Evolutionary conservation across 2,888 invertebrate species (phyloP).

Genomic region (Agrochola lychnidis): DNA sequence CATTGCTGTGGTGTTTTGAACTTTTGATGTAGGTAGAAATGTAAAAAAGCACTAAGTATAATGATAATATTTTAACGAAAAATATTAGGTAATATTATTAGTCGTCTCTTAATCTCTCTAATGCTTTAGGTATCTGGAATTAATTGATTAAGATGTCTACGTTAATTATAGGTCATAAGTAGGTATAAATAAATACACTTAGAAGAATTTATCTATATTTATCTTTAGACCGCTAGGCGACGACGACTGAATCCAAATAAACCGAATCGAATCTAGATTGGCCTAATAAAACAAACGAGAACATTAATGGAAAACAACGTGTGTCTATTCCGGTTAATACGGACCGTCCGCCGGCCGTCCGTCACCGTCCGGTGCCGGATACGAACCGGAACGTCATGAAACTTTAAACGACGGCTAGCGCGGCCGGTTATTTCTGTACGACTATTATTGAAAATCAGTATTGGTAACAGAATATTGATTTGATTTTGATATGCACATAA

Average conservation of each 20-base stretch:
- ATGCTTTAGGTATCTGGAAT: background rate
- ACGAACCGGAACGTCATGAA: slow-evolving; percentile 61
- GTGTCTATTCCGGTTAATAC: slow-evolving; percentile 70
- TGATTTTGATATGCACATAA: slow-evolving; percentile 16
- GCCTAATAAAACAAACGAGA: slow-evolving; percentile 48
- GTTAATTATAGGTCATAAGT: no score
- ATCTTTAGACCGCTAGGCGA: background rate
- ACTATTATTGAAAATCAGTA: slow-evolving; percentile 57
- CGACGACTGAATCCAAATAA: slow-evolving; percentile 46
- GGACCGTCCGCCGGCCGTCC: slow-evolving; percentile 71
- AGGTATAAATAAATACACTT: background rate
- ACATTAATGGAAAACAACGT: slow-evolving; percentile 68
- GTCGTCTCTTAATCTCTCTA: background rate
- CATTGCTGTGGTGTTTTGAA: background rate
- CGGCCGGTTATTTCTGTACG: slow-evolving; percentile 54
- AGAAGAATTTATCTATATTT: slow-evolving; percentile 2
- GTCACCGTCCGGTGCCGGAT: slow-evolving; percentile 61
- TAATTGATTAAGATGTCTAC: no score
- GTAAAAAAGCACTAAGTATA: background rate
- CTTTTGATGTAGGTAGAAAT: background rate
- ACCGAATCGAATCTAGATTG: slow-evolving; percentile 46
- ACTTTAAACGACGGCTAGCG: slow-evolving; percentile 60
- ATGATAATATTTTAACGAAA: background rate
- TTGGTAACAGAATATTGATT: slow-evolving; percentile 47
- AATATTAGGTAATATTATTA: background rate